Evolutionary conservation across 2,888 invertebrate species (phyloP).

Genomic region (Heteromurus nitidus): DNA sequence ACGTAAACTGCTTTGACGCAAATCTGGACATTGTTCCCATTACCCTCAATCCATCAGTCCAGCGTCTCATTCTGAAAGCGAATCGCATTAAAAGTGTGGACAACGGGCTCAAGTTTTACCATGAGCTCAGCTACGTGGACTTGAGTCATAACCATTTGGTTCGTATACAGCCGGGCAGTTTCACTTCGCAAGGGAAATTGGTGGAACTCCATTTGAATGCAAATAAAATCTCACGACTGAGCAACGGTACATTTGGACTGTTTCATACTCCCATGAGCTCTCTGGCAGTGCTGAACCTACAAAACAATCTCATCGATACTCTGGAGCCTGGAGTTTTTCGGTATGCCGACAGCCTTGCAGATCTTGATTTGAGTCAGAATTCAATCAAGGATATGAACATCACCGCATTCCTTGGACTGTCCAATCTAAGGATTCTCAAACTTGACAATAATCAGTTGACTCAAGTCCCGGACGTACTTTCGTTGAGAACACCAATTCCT

Average conservation of each 20-base stretch:
- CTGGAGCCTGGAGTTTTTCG: slow-evolving; percentile 85
- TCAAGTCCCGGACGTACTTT: slow-evolving; percentile 79
- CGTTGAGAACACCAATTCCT: slow-evolving; percentile 60
- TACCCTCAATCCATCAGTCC: slow-evolving; percentile 92
- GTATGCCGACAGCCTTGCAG: slow-evolving; percentile 85
- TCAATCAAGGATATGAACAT: slow-evolving; percentile 87
- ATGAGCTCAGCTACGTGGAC: slow-evolving; percentile 89
- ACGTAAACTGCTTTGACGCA: slow-evolving; percentile 90
- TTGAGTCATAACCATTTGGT: slow-evolving; percentile 89
- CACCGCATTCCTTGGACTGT: slow-evolving; percentile 85
- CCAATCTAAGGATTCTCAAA: slow-evolving; percentile 86
- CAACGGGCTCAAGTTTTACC: slow-evolving; percentile 89
- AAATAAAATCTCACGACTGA: slow-evolving; percentile 88
- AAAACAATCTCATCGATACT: slow-evolving; percentile 86
- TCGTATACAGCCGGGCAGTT: slow-evolving; percentile 86
- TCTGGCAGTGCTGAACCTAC: slow-evolving; percentile 86
- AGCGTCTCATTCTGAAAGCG: slow-evolving; percentile 86
- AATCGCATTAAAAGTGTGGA: slow-evolving; percentile 92
- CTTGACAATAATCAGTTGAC: slow-evolving; percentile 89
- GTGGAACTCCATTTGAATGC: slow-evolving; percentile 89
- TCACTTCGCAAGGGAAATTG: slow-evolving; percentile 86
- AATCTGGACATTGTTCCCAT: slow-evolving; percentile 92
- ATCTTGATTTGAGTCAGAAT: slow-evolving; percentile 90
- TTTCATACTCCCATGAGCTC: slow-evolving; percentile 78
- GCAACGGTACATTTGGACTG: slow-evolving; percentile 87